These are phyloP conservation scores for Arbacia lixula DNA, from an alignment of 53 echinoderm and acorn worm species.

Conservation along the genomic window DNA sequence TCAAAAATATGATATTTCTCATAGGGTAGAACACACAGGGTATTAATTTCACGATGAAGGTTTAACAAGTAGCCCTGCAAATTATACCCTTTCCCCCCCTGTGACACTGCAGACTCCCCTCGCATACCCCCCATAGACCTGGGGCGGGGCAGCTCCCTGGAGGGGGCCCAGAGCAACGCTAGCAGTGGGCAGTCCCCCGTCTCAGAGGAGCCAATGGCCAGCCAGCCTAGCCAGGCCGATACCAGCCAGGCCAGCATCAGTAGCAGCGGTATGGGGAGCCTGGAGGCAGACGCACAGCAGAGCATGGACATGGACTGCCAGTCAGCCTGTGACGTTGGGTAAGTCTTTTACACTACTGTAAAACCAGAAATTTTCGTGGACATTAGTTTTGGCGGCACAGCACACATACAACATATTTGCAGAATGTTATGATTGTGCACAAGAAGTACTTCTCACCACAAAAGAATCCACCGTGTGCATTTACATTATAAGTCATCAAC, in stretches of 20 bases:
- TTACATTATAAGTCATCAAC: too few relatives aligned
- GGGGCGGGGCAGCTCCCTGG: conserved; percentile 9
- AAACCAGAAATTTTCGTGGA: neutral
- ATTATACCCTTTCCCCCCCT: too few relatives aligned
- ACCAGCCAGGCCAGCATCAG: conserved; percentile 18
- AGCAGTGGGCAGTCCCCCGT: conserved; percentile 34
- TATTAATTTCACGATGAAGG: too few relatives aligned
- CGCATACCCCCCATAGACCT: conserved; percentile 8
- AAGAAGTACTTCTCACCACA: too few relatives aligned
- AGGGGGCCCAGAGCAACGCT: conserved; percentile 20
- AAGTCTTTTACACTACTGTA: conserved; percentile 4
- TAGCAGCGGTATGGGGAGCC: conserved; percentile 70
- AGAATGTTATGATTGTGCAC: too few relatives aligned
- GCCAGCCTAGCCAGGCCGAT: neutral
- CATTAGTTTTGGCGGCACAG: too few relatives aligned
- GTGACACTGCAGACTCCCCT: too few relatives aligned
- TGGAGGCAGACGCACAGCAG: conserved; percentile 72
- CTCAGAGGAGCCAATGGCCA: conserved; percentile 35
- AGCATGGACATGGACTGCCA: conserved; percentile 88
- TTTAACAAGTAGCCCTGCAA: too few relatives aligned
- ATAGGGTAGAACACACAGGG: too few relatives aligned
- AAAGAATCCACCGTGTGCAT: too few relatives aligned
- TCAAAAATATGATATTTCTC: too few relatives aligned
- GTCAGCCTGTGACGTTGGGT: conserved; percentile 73
- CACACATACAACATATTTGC: too few relatives aligned